Conservation (phyloP, 2,113 vertebrate genomes). For the Sarotherodon lohbergeri region DNA sequence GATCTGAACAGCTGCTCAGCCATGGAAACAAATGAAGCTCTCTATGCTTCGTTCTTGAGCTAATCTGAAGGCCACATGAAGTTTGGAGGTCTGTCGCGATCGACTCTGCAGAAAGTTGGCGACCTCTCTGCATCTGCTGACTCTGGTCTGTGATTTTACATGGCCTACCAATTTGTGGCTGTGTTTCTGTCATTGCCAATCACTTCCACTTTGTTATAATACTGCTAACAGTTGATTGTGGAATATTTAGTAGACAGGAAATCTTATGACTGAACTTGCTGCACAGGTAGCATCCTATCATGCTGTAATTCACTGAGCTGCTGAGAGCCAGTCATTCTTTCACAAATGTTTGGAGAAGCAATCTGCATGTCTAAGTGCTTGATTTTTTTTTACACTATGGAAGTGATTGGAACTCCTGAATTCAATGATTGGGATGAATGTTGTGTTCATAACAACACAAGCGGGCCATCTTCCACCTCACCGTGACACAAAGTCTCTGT, state of each 20-base stretch:
- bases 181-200: not conserved
- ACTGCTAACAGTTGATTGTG: not conserved
- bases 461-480: fast-evolving
- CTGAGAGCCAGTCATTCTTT: not conserved
- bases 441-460: not conserved
- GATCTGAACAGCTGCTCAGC: not conserved
- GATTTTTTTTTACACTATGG: not conserved
- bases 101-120: not conserved
- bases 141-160: fast-evolving
- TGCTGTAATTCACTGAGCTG: not conserved
- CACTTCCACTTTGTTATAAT: not conserved
- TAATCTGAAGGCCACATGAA: not conserved
- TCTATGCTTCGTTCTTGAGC: not conserved
- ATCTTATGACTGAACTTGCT: not conserved
- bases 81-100: not conserved
- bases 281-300: not conserved
- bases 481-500: not conserved
- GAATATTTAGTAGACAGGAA: not conserved
- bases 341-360: not conserved
- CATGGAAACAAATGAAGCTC: not conserved
- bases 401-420: not conserved
- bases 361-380: not conserved
- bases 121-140: not conserved
- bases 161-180: fast-evolving
- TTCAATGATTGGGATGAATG: not conserved